phyloP scores from a whole-genome alignment of 2,797 vertebrate genomes.

The Lutra lutra region DNA sequence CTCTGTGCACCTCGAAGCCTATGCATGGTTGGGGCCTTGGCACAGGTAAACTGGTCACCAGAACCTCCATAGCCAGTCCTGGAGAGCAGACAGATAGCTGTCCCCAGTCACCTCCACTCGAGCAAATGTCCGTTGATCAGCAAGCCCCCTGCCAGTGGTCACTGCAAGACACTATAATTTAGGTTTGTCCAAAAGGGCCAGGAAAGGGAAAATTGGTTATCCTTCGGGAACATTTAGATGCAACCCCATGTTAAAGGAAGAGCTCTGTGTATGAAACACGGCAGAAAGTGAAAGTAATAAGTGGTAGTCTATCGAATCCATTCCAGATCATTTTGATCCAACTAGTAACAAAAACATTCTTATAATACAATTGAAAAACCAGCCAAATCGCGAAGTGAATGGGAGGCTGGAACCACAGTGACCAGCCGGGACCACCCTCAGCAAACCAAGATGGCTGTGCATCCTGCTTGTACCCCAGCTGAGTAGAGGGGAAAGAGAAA shows the following conservation, averaged over 20 bases:
- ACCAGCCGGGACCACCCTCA: neutral
- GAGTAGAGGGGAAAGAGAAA: neutral
- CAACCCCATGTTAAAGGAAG: neutral
- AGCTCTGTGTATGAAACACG: neutral
- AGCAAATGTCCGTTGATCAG: neutral
- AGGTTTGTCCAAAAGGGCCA: neutral
- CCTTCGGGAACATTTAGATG: neutral
- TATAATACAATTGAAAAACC: neutral
- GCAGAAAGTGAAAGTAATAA: neutral
- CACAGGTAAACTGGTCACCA: neutral
- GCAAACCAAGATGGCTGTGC: neutral
- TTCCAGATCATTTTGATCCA: neutral
- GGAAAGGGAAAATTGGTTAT: neutral
- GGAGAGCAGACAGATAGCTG: neutral
- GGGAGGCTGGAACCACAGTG: neutral
- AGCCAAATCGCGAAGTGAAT: neutral
- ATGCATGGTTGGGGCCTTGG: neutral
- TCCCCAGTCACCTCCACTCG: neutral
- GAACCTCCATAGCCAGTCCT: neutral
- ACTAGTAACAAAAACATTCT: neutral
- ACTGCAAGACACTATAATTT: neutral
- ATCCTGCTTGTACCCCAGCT: neutral
- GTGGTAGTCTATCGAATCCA: neutral
- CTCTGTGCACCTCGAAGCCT: neutral
- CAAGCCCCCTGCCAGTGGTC: neutral